Evolutionary conservation across 2,797 vertebrate genomes (phyloP), one percentile per base, ranked within the genome.

Genomic region (Coccyzus lansbergi): DNA sequence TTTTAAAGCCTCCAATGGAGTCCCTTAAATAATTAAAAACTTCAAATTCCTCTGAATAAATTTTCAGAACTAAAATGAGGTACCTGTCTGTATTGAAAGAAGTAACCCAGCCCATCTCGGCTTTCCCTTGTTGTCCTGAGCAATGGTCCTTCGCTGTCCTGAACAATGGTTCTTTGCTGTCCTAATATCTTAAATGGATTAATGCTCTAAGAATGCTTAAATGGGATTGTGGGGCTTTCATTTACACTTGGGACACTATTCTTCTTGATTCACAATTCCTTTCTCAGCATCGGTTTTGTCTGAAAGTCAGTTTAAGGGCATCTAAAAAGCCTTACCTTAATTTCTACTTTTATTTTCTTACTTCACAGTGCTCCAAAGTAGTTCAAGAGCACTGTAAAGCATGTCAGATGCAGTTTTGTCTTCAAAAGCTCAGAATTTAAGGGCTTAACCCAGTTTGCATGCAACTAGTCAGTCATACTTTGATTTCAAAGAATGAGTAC

Each of bases 161-260:
- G 46, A 93, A 55, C 53, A 91, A 69, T 53, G 75, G 60, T 56
- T 46, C 58, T 87, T 90, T 93, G 77, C 83, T 91, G 71, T 86
- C 62, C 75, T 94, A 87, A 62, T 95, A 83, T 69, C 78, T 94
- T 94, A 91, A 94, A 96, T 77, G 52, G 86, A 86, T 95, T 93
- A 88, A 91, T 89, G 83, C 64, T 90, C 87, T 94, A 65, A 94
- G 78, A 90, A 88, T 70, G 90, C 63, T 92, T 94, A 95, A 88
- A 82, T 56, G 40, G 70, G 80, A 91, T 84, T 94, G 80, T 56
- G 48, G 70, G 88, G 92, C 58, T 89, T 94, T 89, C 10, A 0
- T 94, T 93, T 88, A 92, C 58, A 55, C 68, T 67, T 84, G 58
- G 78, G 60, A 83, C 71, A 36, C 85, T 88, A 31, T 86, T 96